phyloP scores from a whole-genome alignment of 2,888 invertebrate genomes.

The Phragmatobia fuliginosa region DNA sequence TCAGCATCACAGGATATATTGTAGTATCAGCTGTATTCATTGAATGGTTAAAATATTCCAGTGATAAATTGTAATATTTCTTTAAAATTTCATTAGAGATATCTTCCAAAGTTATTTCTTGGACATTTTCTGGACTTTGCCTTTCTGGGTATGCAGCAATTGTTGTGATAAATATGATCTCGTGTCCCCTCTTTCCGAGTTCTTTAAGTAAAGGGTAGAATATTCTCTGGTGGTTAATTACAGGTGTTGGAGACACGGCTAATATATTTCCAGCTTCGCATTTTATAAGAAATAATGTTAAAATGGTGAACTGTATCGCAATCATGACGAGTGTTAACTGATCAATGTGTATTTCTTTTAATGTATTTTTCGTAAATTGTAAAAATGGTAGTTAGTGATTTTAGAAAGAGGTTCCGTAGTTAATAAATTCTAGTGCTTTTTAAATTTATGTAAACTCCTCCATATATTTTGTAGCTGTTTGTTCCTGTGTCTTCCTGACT shows the following conservation, averaged over 20 bases:
- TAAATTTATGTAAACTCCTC: neutral
- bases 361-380: neutral
- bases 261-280: conserved; percentile 37
- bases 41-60: conserved; percentile 12
- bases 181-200: conserved; percentile 22
- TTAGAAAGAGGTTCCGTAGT: neutral
- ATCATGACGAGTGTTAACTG: conserved; percentile 10
- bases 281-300: conserved; percentile 4
- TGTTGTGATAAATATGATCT: conserved; percentile 25
- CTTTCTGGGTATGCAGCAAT: conserved; percentile 12
- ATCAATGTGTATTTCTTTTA: conserved; percentile 18
- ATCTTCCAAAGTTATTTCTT: conserved; percentile 25
- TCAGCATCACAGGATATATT: neutral
- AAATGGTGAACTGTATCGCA: neutral
- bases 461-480: no score
- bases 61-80: conserved; percentile 3
- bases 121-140: conserved; percentile 19
- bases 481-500: no score
- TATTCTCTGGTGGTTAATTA: conserved; percentile 19
- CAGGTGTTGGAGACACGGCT: conserved; percentile 32
- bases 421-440: neutral
- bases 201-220: conserved; percentile 23
- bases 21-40: conserved; percentile 9
- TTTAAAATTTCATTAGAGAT: conserved; percentile 19
- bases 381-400: neutral